These are phyloP conservation scores for Coptodon rendalli DNA, from an alignment of 2,113 vertebrate genomes.

Conservation along the genomic window DNA sequence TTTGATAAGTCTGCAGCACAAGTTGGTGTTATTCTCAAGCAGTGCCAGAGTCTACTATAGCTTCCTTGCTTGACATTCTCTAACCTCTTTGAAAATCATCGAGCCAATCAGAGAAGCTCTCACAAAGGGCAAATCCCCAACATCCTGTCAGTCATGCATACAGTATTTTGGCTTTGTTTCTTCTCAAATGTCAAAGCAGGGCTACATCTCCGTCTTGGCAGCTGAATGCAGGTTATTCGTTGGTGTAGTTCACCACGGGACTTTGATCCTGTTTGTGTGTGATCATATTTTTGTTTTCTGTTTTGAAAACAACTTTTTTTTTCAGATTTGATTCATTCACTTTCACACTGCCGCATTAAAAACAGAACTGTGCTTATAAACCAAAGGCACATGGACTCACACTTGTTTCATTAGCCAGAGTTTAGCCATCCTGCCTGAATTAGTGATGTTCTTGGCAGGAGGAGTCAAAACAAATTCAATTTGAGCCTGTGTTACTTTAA, in stretches of 20 bases:
- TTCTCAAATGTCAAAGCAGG: conserved; percentile 10
- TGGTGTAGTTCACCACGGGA: neutral
- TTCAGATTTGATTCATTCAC: neutral
- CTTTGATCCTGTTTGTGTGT: neutral
- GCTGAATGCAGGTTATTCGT: neutral
- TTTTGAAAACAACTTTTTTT: neutral
- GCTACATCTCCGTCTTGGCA: neutral
- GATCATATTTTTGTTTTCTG: neutral
- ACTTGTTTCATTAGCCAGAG: conserved; percentile 9
- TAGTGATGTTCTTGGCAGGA: conserved; percentile 22
- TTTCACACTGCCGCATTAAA: neutral
- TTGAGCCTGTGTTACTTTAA: conserved; percentile 41
- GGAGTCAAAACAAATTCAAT: conserved; percentile 34
- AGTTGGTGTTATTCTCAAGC: neutral
- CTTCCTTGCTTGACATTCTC: conserved; percentile 6
- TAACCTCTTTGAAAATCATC: conserved; percentile 14
- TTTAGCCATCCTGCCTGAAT: conserved; percentile 23
- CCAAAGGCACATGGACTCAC: neutral
- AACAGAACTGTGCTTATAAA: neutral
- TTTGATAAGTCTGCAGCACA: neutral
- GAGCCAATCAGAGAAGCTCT: neutral
- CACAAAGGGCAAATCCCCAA: conserved; percentile 16
- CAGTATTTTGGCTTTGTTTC: conserved; percentile 23
- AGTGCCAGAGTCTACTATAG: neutral
- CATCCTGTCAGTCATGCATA: conserved; percentile 20